These are phyloP conservation scores for Pammene aurita DNA, from an alignment of 2,888 invertebrate species.

Conservation along the genomic window DNA sequence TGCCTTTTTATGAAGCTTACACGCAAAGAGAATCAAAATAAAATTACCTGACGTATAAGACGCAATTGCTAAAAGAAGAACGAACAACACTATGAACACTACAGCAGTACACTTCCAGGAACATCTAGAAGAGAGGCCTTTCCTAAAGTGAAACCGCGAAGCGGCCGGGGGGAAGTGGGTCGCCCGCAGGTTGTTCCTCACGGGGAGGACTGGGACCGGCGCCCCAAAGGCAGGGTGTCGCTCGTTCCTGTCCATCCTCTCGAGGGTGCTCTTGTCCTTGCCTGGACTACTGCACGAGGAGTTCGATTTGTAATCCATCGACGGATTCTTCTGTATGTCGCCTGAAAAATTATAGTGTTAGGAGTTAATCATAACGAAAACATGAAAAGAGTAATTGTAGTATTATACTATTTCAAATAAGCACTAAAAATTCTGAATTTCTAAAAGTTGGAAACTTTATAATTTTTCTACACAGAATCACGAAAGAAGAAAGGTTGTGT, in stretches of 20 bases:
- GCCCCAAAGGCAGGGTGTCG: slow-evolving; percentile 85
- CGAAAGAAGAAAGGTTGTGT: no score
- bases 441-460: no score
- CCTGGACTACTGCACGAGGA: slow-evolving; percentile 94
- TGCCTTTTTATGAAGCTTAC: neutral
- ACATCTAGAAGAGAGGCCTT: slow-evolving; percentile 92
- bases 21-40: slow-evolving; percentile 35
- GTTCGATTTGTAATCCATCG: slow-evolving; percentile 94
- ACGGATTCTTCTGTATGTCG: slow-evolving; percentile 92
- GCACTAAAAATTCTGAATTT: neutral
- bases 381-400: neutral
- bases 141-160: slow-evolving; percentile 93
- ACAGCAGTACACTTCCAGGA: slow-evolving; percentile 97
- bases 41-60: slow-evolving; percentile 92
- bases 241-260: slow-evolving; percentile 83
- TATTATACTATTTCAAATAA: no score
- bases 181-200: slow-evolving; percentile 88
- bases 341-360: slow-evolving; percentile 81
- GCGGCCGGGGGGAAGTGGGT: slow-evolving; percentile 88
- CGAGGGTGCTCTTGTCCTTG: slow-evolving; percentile 82
- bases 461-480: no score
- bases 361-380: neutral
- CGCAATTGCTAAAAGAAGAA: slow-evolving; percentile 91
- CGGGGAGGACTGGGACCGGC: slow-evolving; percentile 90
- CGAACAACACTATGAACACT: slow-evolving; percentile 91